Base-by-base conservation (phyloP, 2,797 vertebrate species). In the Euthynnus affinis region DNA sequence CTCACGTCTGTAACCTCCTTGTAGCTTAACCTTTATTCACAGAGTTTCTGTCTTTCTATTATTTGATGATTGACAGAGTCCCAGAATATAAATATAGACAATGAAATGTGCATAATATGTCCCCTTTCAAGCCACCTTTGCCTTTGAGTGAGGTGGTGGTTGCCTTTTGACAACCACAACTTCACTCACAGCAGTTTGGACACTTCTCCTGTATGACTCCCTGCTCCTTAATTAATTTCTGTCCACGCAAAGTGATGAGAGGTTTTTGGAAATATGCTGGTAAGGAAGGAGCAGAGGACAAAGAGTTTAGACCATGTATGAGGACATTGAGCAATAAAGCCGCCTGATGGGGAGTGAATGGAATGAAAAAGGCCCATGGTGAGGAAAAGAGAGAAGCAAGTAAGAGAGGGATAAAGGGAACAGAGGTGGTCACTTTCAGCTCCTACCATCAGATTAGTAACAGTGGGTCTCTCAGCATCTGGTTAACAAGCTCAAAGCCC, bases 401-500 rank as follows among this genome's bases (percentile, higher is more conserved):
- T 49, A 52, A 57, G 46, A 37, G 51, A 56, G n/a, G 75, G 52
- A 69, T 64, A 25, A 74, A 29, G 48, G 48, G 56, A 84, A 64
- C 53, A 76, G 5, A 68, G 74, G 51, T 67, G 70, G 62, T 79
- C 12, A 52, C 37, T 62, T 76, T 75, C 22, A 75, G 72, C 77
- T 76, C 59, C 73, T 52, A 57, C 37, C 62, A 40, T 80, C 75
- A 73, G 58, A 74, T 72, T 65, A 65, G 56, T 32, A 71, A 42
- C 63, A 67, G 82, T 62, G 57, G 60, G 70, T 82, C 81, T 81
- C 73, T 34, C 51, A 56, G 67, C 55, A 32, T 37, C 60, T 73
- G 44, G 46, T 74, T 84, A 90, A 90, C 62, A 82, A 83, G 74
- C 75, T 73, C 66, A 85, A 71, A 78, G 55, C 48, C 44, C 63